These are phyloP conservation scores for Nibea albiflora DNA, from an alignment of 2,113 vertebrate genomes.

Conservation along the genomic window DNA sequence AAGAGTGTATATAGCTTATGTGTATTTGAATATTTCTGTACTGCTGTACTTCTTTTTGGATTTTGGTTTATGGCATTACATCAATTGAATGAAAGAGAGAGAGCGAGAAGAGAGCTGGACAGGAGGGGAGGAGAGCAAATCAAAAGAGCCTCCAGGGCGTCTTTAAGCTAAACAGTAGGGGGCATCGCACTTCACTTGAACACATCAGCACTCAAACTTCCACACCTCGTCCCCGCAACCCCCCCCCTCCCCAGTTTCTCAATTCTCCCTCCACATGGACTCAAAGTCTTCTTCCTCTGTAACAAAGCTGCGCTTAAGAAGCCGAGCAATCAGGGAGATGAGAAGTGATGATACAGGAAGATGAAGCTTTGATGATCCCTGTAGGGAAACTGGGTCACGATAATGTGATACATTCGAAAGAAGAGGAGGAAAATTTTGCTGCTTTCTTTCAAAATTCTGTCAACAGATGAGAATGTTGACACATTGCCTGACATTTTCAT, in stretches of 20 bases:
- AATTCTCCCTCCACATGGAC: no score
- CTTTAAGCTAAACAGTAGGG: slow-evolving; percentile 44
- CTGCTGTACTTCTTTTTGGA: background rate
- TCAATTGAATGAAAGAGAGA: background rate
- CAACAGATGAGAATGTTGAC: background rate
- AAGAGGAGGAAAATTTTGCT: background rate
- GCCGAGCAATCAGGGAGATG: slow-evolving; percentile 16
- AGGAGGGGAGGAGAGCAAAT: background rate
- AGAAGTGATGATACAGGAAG: slow-evolving; percentile 9
- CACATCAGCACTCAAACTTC: background rate
- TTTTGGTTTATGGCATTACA: background rate
- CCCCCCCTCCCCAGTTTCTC: background rate
- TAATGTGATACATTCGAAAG: background rate
- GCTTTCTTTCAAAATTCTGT: background rate
- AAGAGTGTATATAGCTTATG: no score
- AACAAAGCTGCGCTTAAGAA: slow-evolving; percentile 9
- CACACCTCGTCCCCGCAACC: background rate
- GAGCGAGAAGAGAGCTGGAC: background rate
- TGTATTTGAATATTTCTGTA: background rate
- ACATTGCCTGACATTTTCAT: background rate
- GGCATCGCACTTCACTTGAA: slow-evolving; percentile 34
- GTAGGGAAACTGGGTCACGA: slow-evolving; percentile 24
- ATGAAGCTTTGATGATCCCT: slow-evolving; percentile 23
- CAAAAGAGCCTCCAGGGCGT: slow-evolving; percentile 28
- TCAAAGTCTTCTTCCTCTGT: background rate